Conservation (phyloP, 2,113 vertebrate genomes). For the Furnarius figulus region DNA sequence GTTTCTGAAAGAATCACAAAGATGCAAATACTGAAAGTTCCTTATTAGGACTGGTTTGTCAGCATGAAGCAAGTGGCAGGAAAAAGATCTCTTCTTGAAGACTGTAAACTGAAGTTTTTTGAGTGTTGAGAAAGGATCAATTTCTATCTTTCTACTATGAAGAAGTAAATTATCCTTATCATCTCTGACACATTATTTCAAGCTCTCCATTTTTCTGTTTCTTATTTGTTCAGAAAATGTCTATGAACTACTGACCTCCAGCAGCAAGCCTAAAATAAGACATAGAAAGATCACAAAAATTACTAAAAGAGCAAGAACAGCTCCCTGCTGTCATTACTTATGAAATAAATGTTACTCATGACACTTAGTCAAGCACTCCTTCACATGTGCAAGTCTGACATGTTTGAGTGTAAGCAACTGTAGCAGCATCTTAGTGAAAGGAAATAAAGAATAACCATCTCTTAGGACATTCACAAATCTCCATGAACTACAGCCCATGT, state of each 20-base stretch:
- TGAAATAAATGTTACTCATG: background rate
- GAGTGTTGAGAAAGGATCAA: constrained; percentile 18
- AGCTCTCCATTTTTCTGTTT: background rate
- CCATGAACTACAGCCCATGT: background rate
- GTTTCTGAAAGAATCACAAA: constrained; percentile 75
- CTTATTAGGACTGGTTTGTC: constrained; percentile 58
- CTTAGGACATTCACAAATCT: background rate
- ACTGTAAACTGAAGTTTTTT: constrained; percentile 59
- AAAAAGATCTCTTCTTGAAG: constrained; percentile 38
- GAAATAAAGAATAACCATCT: background rate
- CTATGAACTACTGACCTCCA: background rate
- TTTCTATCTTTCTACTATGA: constrained; percentile 19
- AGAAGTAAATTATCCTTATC: constrained; percentile 24
- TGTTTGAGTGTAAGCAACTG: background rate
- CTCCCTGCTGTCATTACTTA: background rate
- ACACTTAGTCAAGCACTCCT: background rate
- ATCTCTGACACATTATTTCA: constrained; percentile 7
- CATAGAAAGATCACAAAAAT: background rate
- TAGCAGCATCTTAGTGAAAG: background rate
- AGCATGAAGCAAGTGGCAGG: constrained; percentile 31
- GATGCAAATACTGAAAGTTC: constrained; percentile 76
- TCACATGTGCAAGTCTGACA: background rate
- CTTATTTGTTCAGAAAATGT: background rate
- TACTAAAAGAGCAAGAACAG: background rate
- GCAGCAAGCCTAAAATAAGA: background rate